Evolutionary conservation across 2,888 invertebrate species (phyloP).

Genomic region (Synergus laeviventris): DNA sequence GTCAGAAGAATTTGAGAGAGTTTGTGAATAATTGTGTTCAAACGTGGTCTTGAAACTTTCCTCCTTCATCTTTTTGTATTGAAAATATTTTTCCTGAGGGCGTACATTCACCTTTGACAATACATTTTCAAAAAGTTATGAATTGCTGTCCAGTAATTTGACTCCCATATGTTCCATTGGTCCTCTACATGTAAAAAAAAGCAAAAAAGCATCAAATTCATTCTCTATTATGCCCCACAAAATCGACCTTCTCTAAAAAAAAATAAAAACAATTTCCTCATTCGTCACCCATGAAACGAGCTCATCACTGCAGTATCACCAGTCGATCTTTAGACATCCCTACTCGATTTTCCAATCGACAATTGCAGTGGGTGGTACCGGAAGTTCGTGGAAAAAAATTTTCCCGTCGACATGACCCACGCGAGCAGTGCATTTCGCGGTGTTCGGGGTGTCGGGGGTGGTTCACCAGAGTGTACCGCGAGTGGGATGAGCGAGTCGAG

Average conservation of each 20-base stretch:
- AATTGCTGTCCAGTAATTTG: no score
- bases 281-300: not conserved
- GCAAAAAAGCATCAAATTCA: not conserved
- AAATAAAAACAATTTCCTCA: not conserved
- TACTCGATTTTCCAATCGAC: slow-evolving; percentile 53
- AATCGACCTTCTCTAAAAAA: not conserved
- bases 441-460: slow-evolving; percentile 74
- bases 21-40: not conserved
- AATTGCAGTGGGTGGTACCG: slow-evolving; percentile 53
- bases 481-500: slow-evolving; percentile 50
- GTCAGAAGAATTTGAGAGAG: not conserved
- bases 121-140: no score
- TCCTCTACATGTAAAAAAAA: no score
- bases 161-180: no score
- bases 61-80: no score
- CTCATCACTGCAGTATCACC: slow-evolving; percentile 43
- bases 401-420: slow-evolving; percentile 69
- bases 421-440: slow-evolving; percentile 70
- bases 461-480: slow-evolving; percentile 74
- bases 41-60: no score
- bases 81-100: no score
- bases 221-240: not conserved
- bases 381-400: slow-evolving; percentile 68
- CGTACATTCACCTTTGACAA: no score
- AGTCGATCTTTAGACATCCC: slow-evolving; percentile 52